Evolutionary conservation across 2,797 vertebrate species (phyloP).

Genomic region (Hemibagrus guttatus): DNA sequence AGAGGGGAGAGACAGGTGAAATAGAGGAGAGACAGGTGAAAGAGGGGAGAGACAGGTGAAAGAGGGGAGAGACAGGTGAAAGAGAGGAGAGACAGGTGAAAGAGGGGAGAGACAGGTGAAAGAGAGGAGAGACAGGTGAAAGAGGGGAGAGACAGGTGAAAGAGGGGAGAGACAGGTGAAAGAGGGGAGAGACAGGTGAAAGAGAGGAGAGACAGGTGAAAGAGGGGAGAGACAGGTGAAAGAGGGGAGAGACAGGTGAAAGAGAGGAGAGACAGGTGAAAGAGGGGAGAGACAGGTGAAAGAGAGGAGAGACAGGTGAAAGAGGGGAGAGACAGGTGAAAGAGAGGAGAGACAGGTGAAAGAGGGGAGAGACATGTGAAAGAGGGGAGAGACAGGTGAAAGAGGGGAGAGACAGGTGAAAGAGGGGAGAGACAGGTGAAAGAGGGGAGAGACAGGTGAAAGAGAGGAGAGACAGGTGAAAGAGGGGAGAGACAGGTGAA

Average conservation of each 20-base stretch:
- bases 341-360: too few species aligned
- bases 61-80: too few species aligned
- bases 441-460: background rate
- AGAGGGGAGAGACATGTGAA: background rate
- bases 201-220: background rate
- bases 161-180: background rate
- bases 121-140: background rate
- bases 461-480: background rate
- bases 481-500: background rate
- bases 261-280: background rate
- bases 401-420: background rate
- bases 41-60: background rate
- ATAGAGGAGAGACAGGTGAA: background rate
- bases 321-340: background rate
- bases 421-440: background rate
- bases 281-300: too few species aligned
- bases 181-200: too few species aligned
- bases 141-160: background rate
- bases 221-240: background rate
- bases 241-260: background rate
- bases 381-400: background rate
- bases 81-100: background rate
- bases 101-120: background rate
- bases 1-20: background rate
- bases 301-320: background rate